Evolutionary conservation across 2,797 vertebrate species (phyloP).

Genomic region (Oreochromis mossambicus): DNA sequence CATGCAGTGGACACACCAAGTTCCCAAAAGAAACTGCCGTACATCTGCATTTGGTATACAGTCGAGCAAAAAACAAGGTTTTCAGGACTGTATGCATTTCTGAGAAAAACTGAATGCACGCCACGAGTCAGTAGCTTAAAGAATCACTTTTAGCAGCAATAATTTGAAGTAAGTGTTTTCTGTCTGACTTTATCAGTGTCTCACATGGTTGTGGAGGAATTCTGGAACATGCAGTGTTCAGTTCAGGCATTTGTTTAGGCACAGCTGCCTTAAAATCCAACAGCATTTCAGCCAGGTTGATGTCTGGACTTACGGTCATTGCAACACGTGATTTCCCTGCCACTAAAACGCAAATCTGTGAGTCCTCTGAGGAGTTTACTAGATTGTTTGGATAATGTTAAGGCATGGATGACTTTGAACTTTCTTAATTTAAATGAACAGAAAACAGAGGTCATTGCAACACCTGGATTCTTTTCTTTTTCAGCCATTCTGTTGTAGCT

Average conservation of each 20-base stretch:
- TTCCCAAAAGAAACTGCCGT: neutral
- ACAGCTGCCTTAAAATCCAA: fast-evolving
- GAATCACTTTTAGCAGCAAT: neutral
- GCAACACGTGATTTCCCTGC: neutral
- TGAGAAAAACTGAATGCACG: neutral
- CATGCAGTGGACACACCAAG: neutral
- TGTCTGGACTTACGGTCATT: neutral
- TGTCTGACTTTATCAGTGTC: neutral
- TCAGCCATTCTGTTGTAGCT: neutral
- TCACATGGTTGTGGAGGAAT: neutral
- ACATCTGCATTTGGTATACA: neutral
- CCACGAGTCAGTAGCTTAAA: fast-evolving
- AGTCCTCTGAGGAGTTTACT: neutral
- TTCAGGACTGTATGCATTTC: fast-evolving
- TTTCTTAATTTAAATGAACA: neutral
- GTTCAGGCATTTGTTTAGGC: neutral
- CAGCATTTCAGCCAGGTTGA: neutral
- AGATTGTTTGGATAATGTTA: neutral
- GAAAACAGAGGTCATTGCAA: neutral
- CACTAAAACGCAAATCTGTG: neutral
- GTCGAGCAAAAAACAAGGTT: fast-evolving
- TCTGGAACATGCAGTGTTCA: fast-evolving
- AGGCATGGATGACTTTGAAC: neutral
- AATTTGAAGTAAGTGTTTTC: neutral
- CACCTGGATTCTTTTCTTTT: neutral